These are phyloP conservation scores for Xestia xanthographa DNA, from an alignment of 2,888 invertebrate species.

Conservation along the genomic window DNA sequence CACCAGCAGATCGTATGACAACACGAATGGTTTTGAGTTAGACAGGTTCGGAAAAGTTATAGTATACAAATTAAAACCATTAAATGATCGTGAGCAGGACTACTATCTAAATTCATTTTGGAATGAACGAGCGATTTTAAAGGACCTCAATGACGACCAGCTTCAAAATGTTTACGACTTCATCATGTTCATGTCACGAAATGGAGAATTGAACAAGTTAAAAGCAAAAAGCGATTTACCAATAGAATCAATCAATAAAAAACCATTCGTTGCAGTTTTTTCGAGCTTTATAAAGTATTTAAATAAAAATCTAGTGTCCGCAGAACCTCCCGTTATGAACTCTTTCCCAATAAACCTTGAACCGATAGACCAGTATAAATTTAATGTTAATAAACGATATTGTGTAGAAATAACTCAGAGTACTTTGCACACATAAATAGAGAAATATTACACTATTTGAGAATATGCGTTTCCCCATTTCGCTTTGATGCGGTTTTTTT, in stretches of 20 bases:
- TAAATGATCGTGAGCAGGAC: neutral
- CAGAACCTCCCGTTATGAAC: neutral
- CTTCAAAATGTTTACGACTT: neutral
- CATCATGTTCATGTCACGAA: neutral
- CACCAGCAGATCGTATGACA: conserved; percentile 49
- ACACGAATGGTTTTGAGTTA: neutral
- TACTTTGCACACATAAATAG: too few relatives aligned
- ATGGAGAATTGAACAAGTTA: neutral
- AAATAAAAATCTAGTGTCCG: neutral
- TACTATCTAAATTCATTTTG: neutral
- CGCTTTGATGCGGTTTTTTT: too few relatives aligned
- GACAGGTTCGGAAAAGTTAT: neutral
- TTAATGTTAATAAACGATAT: too few relatives aligned
- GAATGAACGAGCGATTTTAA: neutral
- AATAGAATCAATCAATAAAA: neutral
- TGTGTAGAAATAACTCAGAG: too few relatives aligned
- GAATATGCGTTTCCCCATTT: too few relatives aligned
- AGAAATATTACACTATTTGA: too few relatives aligned
- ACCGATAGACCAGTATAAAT: too few relatives aligned
- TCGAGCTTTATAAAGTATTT: conserved; percentile 5
- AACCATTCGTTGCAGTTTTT: neutral
- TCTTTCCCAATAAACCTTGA: too few relatives aligned
- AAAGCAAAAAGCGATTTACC: neutral
- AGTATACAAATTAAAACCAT: neutral
- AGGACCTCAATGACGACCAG: neutral